Conservation (phyloP, 1,140 invertebrate species). For the Drosophila sucinea region DNA sequence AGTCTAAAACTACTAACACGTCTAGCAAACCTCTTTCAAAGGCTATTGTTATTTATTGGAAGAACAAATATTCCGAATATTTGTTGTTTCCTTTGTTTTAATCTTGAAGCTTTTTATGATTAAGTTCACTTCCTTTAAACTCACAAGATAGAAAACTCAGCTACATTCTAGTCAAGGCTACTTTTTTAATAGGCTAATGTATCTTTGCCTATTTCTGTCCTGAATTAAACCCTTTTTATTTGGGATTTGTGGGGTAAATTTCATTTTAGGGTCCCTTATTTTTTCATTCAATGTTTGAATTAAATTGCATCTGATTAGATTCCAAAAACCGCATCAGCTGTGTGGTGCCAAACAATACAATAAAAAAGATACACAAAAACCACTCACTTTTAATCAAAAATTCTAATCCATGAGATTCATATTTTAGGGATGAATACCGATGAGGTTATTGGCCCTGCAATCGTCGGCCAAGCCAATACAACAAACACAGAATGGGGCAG, state of each 20-base stretch:
- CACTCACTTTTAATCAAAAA: slow-evolving; percentile 45
- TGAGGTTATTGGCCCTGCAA: slow-evolving; percentile 53
- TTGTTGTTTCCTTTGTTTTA: too few species aligned
- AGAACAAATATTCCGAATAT: too few species aligned
- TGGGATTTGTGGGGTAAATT: not conserved
- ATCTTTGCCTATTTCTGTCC: not conserved
- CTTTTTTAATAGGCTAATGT: too few species aligned
- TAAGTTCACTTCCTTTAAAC: too few species aligned
- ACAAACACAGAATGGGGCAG: slow-evolving; percentile 42
- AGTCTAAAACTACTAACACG: too few species aligned
- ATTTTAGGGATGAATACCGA: slow-evolving; percentile 42
- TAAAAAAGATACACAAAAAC: slow-evolving; percentile 44
- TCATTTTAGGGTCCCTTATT: not conserved
- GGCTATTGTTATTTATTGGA: too few species aligned
- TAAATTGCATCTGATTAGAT: slow-evolving; percentile 6
- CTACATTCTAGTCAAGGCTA: too few species aligned
- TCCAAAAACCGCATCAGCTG: slow-evolving; percentile 8
- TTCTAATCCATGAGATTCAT: slow-evolving; percentile 32
- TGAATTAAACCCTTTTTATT: not conserved
- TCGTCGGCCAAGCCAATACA: slow-evolving; percentile 38
- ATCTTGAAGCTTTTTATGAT: too few species aligned
- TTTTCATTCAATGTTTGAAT: not conserved
- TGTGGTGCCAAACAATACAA: slow-evolving; percentile 11
- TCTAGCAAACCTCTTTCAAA: too few species aligned
- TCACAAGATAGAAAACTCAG: too few species aligned